Evolutionary conservation across 2,888 invertebrate genomes (phyloP), one percentile per base, ranked within the genome.

Genomic region (Vannuccia rotundouncinata): DNA sequence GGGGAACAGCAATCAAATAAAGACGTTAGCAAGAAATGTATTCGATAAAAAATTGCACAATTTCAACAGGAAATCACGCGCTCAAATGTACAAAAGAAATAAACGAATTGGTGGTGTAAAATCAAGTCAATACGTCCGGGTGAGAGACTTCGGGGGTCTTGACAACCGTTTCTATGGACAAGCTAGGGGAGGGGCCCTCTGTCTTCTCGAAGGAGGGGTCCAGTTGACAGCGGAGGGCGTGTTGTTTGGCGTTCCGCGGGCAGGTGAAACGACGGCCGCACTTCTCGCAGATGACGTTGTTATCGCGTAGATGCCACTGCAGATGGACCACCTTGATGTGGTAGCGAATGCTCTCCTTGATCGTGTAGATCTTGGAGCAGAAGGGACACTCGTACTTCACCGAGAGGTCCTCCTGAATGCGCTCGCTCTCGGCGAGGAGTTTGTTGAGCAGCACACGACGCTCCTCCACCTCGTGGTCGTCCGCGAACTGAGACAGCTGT

Each of bases 281-380:
- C 76, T 29, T n/a, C 17, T 76, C 29, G 28, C 76, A 76, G n/a
- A 29, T 27, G 29, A 76, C 29, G 31, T 76, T 29, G 29, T 27
- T 29, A n/a, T 27, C 29, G 5, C 28, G n/a, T 76, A 76, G 31
- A 30, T 76, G 76, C 76, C 27, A 29, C 28, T 76, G 27, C 17
- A 76, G 31, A 30, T 76, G 76, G 31, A 76, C 29, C n/a, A 66
- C 66, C 22, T 66, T 66, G 45, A 77, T 77, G 59, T 77, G 77
- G 59, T 77, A 77, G 22, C 77, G 77, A 29, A 77, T 77, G 59
- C 77, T 77, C 10, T 45, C 59, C 22, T 77, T 77, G 77, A 77
- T 77, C 1, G 31, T 45, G 31, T 77, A 77, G 45, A 77, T 77
- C 22, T 77, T 77, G 30, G n/a, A 31, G 31, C 77, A 77, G 22